Evolutionary conservation across 2,797 vertebrate genomes (phyloP).

Genomic region (Oreochromis mossambicus): DNA sequence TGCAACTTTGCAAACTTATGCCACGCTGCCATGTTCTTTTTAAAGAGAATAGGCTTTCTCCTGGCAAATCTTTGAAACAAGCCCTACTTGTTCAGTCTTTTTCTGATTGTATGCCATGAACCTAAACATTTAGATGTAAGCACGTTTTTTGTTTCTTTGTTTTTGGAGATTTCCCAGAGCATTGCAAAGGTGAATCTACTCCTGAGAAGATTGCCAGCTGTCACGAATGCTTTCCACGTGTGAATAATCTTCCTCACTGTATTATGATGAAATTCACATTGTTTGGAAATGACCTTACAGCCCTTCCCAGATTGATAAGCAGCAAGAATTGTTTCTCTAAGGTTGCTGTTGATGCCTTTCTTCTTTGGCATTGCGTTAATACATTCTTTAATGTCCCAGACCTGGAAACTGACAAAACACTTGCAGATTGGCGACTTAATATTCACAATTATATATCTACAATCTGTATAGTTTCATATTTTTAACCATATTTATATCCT

Average conservation of each 20-base stretch:
- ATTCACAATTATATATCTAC: too few species aligned
- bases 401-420: neutral
- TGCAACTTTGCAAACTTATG: neutral
- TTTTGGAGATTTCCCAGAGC: neutral
- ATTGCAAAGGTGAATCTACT: neutral
- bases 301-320: neutral
- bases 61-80: neutral
- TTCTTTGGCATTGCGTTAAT: neutral
- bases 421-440: neutral
- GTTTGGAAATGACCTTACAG: neutral
- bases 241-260: neutral
- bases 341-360: neutral
- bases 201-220: neutral
- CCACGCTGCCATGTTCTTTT: neutral
- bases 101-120: neutral
- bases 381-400: neutral
- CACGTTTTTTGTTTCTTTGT: neutral
- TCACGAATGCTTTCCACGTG: neutral
- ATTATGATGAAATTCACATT: neutral
- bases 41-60: neutral
- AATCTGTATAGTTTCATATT: too few species aligned
- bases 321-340: neutral
- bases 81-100: neutral
- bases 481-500: too few species aligned
- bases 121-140: neutral